Percentiles rank a stretch among this genome's conserved stretches.
These are phyloP conservation scores for Balanococcus diminutus DNA, from an alignment of 2,888 invertebrate genomes.

Conservation along the genomic window DNA sequence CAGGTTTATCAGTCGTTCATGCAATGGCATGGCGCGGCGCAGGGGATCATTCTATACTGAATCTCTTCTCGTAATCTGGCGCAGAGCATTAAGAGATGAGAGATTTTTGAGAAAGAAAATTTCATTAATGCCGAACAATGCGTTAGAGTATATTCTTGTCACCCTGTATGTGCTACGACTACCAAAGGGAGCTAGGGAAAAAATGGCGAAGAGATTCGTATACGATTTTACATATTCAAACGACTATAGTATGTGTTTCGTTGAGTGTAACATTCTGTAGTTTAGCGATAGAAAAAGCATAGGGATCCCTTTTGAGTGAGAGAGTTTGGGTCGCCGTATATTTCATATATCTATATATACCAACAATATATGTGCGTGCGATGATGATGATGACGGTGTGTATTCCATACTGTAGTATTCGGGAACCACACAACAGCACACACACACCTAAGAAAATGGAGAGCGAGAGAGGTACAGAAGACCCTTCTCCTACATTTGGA, in stretches of 20 bases:
- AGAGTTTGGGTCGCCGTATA: not conserved
- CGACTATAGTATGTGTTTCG: conserved; percentile 35
- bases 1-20: not conserved
- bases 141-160: not conserved
- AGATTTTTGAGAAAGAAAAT: not conserved
- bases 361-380: conserved; percentile 24
- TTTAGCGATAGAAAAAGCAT: not conserved
- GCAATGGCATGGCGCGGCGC: not conserved
- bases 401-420: no score
- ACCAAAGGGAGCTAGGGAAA: not conserved
- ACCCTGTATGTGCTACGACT: not conserved
- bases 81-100: not conserved
- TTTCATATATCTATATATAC: not conserved
- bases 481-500: conserved; percentile 33
- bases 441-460: not conserved
- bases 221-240: not conserved
- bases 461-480: conserved; percentile 11
- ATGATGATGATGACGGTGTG: conserved; percentile 12
- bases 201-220: not conserved
- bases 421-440: not conserved
- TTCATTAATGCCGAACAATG: no score
- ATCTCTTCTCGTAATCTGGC: not conserved
- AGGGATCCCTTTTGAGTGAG: conserved; percentile 46
- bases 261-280: conserved; percentile 52
- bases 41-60: not conserved